Base-by-base conservation (phyloP, 2,888 invertebrate genomes). In the Cephus pulcher region DNA sequence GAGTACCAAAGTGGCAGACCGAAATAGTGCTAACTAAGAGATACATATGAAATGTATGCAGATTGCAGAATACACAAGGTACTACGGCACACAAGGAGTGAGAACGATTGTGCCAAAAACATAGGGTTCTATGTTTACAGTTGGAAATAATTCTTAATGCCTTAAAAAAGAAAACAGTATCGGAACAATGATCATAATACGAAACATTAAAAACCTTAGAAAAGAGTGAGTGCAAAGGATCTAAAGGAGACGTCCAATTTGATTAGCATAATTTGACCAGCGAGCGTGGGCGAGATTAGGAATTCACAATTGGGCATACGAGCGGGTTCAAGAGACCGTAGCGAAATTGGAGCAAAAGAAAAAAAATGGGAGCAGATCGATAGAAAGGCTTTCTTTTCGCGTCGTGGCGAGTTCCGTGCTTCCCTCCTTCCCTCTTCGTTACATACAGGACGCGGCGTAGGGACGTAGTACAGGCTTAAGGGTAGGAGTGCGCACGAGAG, bases 331-430 rank as follows among this genome's bases (percentile, higher is more conserved):
- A 23, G 56, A 56, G 9, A 56, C 6, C 56, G 23, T 56, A 56
- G 23, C 9, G 56, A 56, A 56, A 23, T 56, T 23, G 56, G 56
- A 56, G 56, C 56, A 23, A n/a, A 23, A 71, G 71, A 71, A 71
- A 71, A 71, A 71, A 33, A 71, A 71, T 71, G 71, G 71, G 71
- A 71, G 33, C 71, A 71, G 71, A 71, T 71, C 71, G 71, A 71
- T 71, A 71, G 71, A 34, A 32, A 32, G 71, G 11, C 71, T 71
- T 23, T 71, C 71, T 71, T 30, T 32, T 33, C 71, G 71, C 23
- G 71, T 9, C 23, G 71, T 34, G 32, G 32, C 71, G 0, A 71
- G 71, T 71, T 23, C 33, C 70, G 70, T 6, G 40, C 40, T 40
- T 40, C 56, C 56, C 56, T 56, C 23, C 9, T 56, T 56, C 23